Percentiles rank a stretch among this genome's conserved stretches.
Evolutionary conservation across 30 jellyfish, hydroid and myxozoan species (phyloP).

Genomic region (Clytia hemisphaerica): DNA sequence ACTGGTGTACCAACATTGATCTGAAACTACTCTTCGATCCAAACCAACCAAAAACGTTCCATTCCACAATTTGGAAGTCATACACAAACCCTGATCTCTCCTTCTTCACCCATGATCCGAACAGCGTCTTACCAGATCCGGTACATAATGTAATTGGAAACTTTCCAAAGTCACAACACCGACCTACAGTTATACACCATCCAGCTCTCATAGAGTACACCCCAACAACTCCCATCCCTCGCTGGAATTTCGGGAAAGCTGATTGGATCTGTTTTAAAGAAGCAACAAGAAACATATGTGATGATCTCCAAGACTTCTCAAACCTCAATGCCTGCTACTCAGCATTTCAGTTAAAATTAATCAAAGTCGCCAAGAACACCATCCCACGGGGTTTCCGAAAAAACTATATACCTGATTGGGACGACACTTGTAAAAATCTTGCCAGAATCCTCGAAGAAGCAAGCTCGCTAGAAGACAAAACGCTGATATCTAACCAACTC

Average conservation of each 20-base stretch:
- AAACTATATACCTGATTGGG: neutral
- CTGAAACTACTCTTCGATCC: slow-evolving; percentile 5
- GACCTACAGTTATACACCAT: neutral
- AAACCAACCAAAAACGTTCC: slow-evolving; percentile 6
- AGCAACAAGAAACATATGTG: slow-evolving; percentile 12
- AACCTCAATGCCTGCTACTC: neutral
- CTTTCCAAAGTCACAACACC: slow-evolving; percentile 1
- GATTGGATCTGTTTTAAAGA: neutral
- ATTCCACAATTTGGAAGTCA: slow-evolving; percentile 1
- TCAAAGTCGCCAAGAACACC: neutral
- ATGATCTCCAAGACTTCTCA: neutral
- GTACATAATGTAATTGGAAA: too few species aligned
- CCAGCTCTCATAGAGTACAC: slow-evolving; percentile 5
- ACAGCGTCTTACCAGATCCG: neutral
- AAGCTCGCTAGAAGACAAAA: too few species aligned
- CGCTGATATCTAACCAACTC: neutral
- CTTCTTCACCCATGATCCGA: slow-evolving; percentile 12
- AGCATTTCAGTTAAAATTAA: neutral
- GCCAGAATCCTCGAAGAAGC: neutral
- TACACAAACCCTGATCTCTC: slow-evolving; percentile 18
- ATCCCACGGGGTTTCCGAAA: too few species aligned
- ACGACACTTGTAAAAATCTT: neutral
- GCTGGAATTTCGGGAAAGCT: slow-evolving; percentile 7
- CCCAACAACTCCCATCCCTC: slow-evolving; percentile 6
- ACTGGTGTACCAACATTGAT: neutral